Base-by-base conservation (phyloP, 2,888 invertebrate species). In the Ophioninae sp. region DNA sequence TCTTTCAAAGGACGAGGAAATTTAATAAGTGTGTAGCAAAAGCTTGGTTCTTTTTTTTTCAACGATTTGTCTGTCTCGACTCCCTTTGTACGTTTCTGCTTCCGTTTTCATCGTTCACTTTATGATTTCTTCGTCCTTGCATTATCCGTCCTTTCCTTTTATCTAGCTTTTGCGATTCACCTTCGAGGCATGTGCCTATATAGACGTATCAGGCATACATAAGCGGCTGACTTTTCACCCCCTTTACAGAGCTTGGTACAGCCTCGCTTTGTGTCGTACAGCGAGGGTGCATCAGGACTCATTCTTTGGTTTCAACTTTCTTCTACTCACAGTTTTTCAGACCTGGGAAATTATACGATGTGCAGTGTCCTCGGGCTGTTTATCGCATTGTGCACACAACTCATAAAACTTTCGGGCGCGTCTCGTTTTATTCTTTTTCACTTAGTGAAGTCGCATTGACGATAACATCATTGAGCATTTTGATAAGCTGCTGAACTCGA, bases 321-420 rank as follows among this genome's bases (percentile, higher is more conserved):
- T 74, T 37, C 9, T 44, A 51, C 10, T 7, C 41, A 30, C 65
- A 30, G 30, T 72, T 69, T 63, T 41, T 63, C 64, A 17, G 78
- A 81, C 81, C 83, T 69, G 85, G 84, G 82, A 87, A 85, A 86
- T 86, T 84, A 83, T 82, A 81, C 85, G 81, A 84, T 75, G 75
- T 81, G 84, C 80, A 75, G 81, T 81, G 79, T 83, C 77, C 77
- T 65, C 73, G 61, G 81, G 74, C 74, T 77, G 67, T 83, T 85
- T 84, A 86, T 86, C 85, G 79, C 81, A 58, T 79, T 85, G 84
- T 81, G 75, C 78, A 64, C 78, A 83, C 81, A 75, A 77, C 78
- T 83, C 79, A 78, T 86, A 83, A 86, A 86, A 86, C 80, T 85
- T 85, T 83, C 83, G 68, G 76, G 56, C 63, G 17, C 58, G 65